Evolutionary conservation across 2,888 invertebrate species (phyloP), one percentile per base, ranked within the genome.

Genomic region (Venustoraphidia nigricollis): DNA sequence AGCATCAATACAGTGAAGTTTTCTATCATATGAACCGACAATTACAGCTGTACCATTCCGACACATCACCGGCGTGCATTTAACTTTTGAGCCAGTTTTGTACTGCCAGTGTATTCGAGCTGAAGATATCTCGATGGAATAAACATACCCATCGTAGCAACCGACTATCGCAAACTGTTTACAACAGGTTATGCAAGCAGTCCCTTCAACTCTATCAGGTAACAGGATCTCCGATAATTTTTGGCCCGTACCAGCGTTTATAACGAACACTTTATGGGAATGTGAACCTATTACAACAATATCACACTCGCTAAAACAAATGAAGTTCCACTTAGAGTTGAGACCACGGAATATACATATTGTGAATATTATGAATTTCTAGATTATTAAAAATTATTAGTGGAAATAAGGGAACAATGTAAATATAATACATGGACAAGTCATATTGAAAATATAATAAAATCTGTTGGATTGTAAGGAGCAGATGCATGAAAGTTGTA

Each of bases 71-170:
- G 77, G 74, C 27, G 72, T 71, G 60, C 81, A 77, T 66, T 86
- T 87, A 10, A 88, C 72, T 65, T 76, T 73, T 40, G 73, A 72
- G 1, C 65, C 67, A 5, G 84, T 76, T 57, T 69, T 63, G 54
- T 71, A 76, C 53, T 66, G 70, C 86, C 87, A 87, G 39, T 68
- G 50, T 44, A 77, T 70, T 36, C 62, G 54, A 44, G 79, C 79
- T 48, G 63, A 67, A 34, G 66, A 61, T 3, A 77, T 59, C 43
- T 71, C 60, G 51, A 89, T 68, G 54, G 80, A 79, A 54, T 89
- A 81, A 2, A 92, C 61, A 10, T 69, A 69, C 6, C 83, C 81
- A 65, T 90, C 81, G 62, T 88, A 84, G 51, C 87, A 81, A 13
- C 90, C 90, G 14, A 89, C 78, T 50, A 82, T 69, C 0, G 83